Evolutionary conservation across 2,888 invertebrate genomes (phyloP), one percentile per base, ranked within the genome.

Genomic region (Adela reaumurella): DNA sequence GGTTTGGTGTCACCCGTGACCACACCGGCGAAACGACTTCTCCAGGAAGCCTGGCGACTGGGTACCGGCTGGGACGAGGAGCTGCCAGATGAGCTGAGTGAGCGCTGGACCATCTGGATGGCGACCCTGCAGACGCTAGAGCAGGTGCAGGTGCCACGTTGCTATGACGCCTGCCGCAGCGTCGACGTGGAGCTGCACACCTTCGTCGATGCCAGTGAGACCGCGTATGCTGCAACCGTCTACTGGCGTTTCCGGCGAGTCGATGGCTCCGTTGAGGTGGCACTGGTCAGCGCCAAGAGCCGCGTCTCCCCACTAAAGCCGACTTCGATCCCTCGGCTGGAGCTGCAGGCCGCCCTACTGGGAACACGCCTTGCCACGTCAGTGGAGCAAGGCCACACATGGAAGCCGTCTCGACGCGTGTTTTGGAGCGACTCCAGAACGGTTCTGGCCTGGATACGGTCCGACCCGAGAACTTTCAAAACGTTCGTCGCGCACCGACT

Each of bases 191-290:
- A 24, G 8, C 24, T 24, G 24, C 59, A 59, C 47, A 48, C 54
- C 1, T 60, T 59, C 43, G 52, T 57, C 43, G 59, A 59, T 45
- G 57, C 57, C 8, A 55, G 59, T 46, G 52, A 55, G 44, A 20
- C 51, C 17, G 56, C 58, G 6, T 55, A 54, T 51, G 52, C 54
- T 5, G 50, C 56, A 10, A 54, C 55, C n/a, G 51, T 50, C 0
- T 59, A 58, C 46, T 53, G 55, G 46, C 52, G 58, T 14, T 17
- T 54, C 2, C 28, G 45, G 17, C 24, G 45, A 11, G 8, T 43
- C 4, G 48, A 54, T 42, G 53, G 53, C 1, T 20, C 49, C 3
- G 51, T 49, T 19, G 56, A 53, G 52, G 46, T 53, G 2, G 52
- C 56, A n/a, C 55, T 58, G 11, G 44, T 46, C 5, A 52, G 20